Conservation (phyloP, 2,113 vertebrate genomes). For the Sterna hirundo region DNA sequence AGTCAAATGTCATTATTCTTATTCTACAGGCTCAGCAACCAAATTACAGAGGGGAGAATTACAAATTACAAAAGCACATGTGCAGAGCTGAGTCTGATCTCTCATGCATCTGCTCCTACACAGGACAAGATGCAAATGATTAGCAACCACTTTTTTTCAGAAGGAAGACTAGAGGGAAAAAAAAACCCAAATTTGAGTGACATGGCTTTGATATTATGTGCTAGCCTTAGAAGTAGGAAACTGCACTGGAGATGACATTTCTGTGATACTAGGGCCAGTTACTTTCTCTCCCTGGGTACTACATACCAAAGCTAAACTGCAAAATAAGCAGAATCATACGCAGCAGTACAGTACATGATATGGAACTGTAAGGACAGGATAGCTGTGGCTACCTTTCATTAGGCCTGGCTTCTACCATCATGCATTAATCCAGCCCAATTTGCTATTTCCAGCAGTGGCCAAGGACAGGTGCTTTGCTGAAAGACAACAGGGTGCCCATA, state of each 20-base stretch:
- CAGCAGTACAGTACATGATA: not conserved
- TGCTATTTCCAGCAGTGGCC: not conserved
- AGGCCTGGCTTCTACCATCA: not conserved
- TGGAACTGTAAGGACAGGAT: not conserved
- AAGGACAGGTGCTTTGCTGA: not conserved
- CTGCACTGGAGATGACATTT: not conserved
- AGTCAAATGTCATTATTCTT: not conserved
- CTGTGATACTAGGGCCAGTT: not conserved
- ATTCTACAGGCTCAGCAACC: not conserved
- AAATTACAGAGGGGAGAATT: not conserved
- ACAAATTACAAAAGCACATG: too few relatives aligned
- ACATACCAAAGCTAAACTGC: not conserved
- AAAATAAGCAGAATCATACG: not conserved
- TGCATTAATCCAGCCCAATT: not conserved
- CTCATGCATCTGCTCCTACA: not conserved
- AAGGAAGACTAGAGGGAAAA: not conserved
- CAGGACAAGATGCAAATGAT: not conserved
- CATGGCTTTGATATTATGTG: not conserved
- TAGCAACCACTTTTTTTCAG: not conserved
- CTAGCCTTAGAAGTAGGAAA: not conserved
- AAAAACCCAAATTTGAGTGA: not conserved
- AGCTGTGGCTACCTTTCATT: not conserved
- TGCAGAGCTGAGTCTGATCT: not conserved
- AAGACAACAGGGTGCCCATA: not conserved
- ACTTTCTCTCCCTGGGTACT: not conserved